Conservation (phyloP, 2,797 vertebrate genomes). For the Hapalemur alaotrensis region DNA sequence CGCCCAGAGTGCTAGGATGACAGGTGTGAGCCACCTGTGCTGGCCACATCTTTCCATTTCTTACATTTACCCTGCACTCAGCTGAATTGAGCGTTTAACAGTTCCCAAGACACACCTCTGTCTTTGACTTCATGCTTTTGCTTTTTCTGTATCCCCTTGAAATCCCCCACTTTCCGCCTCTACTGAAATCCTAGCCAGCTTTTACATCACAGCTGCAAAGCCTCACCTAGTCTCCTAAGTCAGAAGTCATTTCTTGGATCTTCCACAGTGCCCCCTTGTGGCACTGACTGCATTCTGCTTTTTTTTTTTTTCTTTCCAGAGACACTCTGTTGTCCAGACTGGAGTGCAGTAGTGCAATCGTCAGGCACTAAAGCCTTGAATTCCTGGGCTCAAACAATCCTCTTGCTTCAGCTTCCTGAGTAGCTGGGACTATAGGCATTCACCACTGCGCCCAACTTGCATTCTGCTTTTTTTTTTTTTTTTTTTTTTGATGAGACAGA, state of each 20-base stretch:
- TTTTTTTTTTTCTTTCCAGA: background rate
- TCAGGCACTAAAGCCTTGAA: background rate
- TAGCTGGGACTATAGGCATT: background rate
- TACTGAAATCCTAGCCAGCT: background rate
- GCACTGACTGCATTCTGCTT: background rate
- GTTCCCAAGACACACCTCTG: background rate
- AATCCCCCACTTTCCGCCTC: background rate
- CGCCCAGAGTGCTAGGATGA: too few relatives aligned
- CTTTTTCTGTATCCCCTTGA: background rate
- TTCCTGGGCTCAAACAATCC: background rate
- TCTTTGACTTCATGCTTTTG: background rate
- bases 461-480: background rate
- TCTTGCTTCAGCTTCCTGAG: background rate
- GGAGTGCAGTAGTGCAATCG: background rate
- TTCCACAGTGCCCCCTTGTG: conserved; percentile 14
- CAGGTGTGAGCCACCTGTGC: too few relatives aligned
- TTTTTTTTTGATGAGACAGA: too few relatives aligned
- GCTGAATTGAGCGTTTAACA: background rate
- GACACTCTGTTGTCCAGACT: background rate
- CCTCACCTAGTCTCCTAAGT: background rate
- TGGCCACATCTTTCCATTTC: background rate
- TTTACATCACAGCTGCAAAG: background rate
- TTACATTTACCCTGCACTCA: background rate
- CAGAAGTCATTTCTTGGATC: background rate
- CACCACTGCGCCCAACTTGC: background rate